Evolutionary conservation across 2,113 vertebrate genomes (phyloP), one percentile per base, ranked within the genome.

Genomic region (Zosterops hypoxanthus): DNA sequence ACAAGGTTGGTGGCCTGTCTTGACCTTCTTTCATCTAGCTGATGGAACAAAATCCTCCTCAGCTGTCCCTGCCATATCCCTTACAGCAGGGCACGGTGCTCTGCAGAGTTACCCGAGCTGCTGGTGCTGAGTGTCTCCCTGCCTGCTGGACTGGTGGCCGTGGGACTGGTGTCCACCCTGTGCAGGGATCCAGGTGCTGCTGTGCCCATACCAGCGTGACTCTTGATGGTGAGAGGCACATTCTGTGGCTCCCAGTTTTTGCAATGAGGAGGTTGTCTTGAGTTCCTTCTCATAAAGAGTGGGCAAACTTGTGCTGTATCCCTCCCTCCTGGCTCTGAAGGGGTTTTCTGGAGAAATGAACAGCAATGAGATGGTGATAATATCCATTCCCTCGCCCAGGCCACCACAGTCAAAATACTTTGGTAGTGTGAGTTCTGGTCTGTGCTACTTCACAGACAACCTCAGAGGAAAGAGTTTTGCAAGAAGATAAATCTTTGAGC

Each of bases 81-180:
- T 94, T 82, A 53, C 49, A 84, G 24, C 65, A 68, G 71, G 68
- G 8, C 50, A 33, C 1, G 1, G 13, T 0, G 0, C 36, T 25
- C 76, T 66, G 57, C 0, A 0, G 70, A 34, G 24, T 59, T 39
- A 72, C 33, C 24, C 0, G 0, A 65, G 66, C 36, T 0, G 5
- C 46, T 0, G 5, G 33, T 29, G 29, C 60, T 3, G 6, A 44
- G 29, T 0, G 0, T 23, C 42, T 84, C 31, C 23, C 52, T 0
- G 1, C 13, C 60, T 78, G 52, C 82, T 41, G 42, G 42, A 16
- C 28, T 77, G 53, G 12, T 65, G 59, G 53, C 36, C 0, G 0
- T 46, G 47, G 44, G 46, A 41, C 29, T 70, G 20, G 9, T 49
- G 83, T 77, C 44, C 52, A 63, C 41, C 23, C 69, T 29, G 0